These are phyloP conservation scores for Allenopithecus nigroviridis DNA, from an alignment of 2,797 vertebrate species.

Conservation along the genomic window DNA sequence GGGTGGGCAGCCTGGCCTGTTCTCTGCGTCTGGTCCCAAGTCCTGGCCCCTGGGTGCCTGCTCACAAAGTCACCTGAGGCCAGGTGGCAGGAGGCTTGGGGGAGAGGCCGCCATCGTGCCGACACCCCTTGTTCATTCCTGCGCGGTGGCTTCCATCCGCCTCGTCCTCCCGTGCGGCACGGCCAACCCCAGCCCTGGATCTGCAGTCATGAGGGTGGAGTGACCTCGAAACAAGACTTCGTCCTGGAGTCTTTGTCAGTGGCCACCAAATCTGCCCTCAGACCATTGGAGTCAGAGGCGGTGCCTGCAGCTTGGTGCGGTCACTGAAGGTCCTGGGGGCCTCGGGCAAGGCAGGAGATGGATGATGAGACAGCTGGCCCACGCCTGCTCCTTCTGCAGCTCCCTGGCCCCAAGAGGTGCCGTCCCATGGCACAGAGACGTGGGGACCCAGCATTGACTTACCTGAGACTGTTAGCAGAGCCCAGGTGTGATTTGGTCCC, in stretches of 20 bases:
- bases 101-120: no score
- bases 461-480: background rate
- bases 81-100: no score
- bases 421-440: background rate
- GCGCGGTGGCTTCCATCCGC: accelerated
- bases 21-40: background rate
- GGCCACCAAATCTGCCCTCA: background rate
- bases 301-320: background rate
- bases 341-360: background rate
- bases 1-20: background rate
- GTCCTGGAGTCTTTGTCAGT: background rate
- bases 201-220: no score
- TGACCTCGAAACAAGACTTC: no score
- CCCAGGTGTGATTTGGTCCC: background rate
- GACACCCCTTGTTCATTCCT: no score
- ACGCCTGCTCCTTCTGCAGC: background rate
- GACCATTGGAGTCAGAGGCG: background rate
- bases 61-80: accelerated
- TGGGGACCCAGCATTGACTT: background rate
- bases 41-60: background rate
- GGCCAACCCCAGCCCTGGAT: no score
- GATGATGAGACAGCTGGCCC: background rate
- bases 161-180: accelerated
- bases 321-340: background rate
- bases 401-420: background rate